Evolutionary conservation across 2,797 vertebrate species (phyloP).

Genomic region (Kryptopterus vitreolus): DNA sequence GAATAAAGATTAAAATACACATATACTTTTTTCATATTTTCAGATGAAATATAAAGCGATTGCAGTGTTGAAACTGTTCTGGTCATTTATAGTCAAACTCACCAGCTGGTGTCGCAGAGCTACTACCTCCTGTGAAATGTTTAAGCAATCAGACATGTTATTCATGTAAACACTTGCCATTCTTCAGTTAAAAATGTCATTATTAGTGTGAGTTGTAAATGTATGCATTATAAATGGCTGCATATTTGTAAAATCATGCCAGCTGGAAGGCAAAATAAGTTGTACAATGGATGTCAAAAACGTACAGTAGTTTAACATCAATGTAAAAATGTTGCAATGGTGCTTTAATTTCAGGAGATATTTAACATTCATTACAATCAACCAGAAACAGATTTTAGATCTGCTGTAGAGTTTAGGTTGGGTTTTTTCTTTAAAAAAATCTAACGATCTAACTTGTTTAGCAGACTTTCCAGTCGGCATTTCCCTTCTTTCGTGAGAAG

Average conservation of each 20-base stretch:
- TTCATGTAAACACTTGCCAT: too few relatives aligned
- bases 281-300: too few relatives aligned
- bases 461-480: background rate
- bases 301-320: too few relatives aligned
- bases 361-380: too few relatives aligned
- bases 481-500: too few relatives aligned
- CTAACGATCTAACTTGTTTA: background rate
- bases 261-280: background rate
- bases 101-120: background rate
- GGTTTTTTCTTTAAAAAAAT: background rate
- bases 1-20: background rate
- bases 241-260: background rate
- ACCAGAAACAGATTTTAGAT: background rate
- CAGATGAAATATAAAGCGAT: too few relatives aligned
- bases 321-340: too few relatives aligned
- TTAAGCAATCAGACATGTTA: background rate
- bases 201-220: background rate
- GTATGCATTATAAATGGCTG: background rate
- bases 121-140: too few relatives aligned
- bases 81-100: conserved; percentile 5
- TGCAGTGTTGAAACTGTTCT: background rate
- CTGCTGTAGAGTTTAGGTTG: background rate
- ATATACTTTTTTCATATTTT: too few relatives aligned
- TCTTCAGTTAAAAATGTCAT: too few relatives aligned
- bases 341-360: too few relatives aligned